Conservation (phyloP, 2,888 invertebrate genomes). For the Eilema griseolum region DNA sequence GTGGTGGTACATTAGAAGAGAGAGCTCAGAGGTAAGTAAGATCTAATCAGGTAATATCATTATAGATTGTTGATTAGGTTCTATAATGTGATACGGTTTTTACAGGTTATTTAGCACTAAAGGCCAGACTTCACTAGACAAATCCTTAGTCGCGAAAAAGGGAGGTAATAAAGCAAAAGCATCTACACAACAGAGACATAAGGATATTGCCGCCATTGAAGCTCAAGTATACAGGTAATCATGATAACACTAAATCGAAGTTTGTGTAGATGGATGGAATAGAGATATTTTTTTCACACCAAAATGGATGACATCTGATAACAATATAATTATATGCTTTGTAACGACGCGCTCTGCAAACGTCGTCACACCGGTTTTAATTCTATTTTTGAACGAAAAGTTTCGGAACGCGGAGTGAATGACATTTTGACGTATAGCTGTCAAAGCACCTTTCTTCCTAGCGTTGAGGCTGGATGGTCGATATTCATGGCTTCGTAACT, state of each 20-base stretch:
- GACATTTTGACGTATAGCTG: no score
- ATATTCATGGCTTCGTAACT: no score
- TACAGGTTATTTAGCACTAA: conserved; percentile 95
- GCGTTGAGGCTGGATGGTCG: no score
- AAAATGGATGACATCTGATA: not conserved
- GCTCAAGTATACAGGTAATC: conserved; percentile 94
- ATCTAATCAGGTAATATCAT: not conserved
- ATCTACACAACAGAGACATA: conserved; percentile 89
- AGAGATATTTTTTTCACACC: not conserved
- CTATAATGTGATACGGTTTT: conserved; percentile 23
- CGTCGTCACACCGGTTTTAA: no score
- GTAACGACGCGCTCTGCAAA: no score
- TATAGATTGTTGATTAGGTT: not conserved
- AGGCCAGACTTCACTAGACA: conserved; percentile 97
- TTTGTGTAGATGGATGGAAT: not conserved
- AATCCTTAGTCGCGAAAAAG: conserved; percentile 96
- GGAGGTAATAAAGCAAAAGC: conserved; percentile 90
- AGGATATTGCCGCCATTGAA: conserved; percentile 95
- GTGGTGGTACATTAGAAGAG: conserved; percentile 99
- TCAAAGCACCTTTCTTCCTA: no score
- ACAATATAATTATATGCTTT: no score
- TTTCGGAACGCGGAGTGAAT: no score
- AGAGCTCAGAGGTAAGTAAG: conserved; percentile 93
- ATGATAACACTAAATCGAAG: not conserved
- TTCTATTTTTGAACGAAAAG: no score